A percentile compares a stretch with the other conserved stretches of the same genome.
These are phyloP conservation scores for Aotus griseimembra DNA, from an alignment of 2,797 vertebrate species.

Conservation along the genomic window DNA sequence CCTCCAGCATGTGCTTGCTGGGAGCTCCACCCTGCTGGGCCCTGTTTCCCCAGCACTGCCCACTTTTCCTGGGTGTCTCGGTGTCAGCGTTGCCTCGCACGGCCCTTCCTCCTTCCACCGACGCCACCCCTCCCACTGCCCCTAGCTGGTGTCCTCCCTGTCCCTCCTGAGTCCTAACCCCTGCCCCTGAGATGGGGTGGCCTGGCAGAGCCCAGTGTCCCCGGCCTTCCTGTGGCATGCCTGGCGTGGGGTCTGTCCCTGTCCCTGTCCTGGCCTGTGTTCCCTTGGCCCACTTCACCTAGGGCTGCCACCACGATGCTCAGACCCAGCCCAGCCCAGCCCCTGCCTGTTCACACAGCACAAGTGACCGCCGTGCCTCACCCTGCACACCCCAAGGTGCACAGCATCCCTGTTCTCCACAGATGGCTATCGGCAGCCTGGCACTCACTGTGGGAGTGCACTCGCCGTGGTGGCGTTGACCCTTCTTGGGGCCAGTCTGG, in stretches of 20 bases:
- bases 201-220: neutral
- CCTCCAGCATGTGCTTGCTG: neutral
- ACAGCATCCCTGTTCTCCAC: neutral
- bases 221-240: neutral
- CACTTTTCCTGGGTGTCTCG: neutral
- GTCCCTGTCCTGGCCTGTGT: neutral
- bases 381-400: neutral
- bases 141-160: neutral
- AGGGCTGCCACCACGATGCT: accelerated
- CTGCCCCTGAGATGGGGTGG: neutral
- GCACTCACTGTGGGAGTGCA: too few species aligned
- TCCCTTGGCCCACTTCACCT: neutral
- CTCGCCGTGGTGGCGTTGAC: accelerated
- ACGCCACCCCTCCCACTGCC: neutral
- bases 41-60: neutral
- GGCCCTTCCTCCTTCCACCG: neutral
- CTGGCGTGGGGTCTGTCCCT: accelerated
- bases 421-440: neutral
- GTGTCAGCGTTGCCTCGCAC: neutral
- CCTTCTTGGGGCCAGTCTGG: neutral
- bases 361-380: neutral
- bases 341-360: neutral
- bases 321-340: neutral
- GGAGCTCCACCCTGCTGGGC: neutral
- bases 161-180: neutral